These are phyloP conservation scores for Phengaris arion DNA, from an alignment of 2,888 invertebrate genomes.

Conservation along the genomic window DNA sequence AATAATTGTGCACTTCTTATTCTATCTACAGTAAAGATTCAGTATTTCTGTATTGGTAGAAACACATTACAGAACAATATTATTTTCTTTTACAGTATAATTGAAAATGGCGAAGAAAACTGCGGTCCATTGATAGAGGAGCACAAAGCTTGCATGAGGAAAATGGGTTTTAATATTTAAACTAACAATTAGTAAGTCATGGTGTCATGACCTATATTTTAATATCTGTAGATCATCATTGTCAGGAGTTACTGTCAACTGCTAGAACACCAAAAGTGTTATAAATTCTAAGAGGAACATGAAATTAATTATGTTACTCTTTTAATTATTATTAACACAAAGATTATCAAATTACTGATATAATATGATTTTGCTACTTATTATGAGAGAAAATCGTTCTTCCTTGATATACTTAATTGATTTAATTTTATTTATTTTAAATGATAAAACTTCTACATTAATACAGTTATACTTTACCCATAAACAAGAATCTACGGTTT, in stretches of 20 bases:
- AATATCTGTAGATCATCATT: background rate
- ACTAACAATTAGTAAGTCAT: conserved; percentile 28
- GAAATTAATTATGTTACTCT: no score
- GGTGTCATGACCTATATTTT: background rate
- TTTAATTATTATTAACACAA: no score
- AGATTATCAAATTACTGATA: no score
- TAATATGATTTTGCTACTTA: no score
- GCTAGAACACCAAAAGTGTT: background rate
- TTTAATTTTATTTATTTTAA: no score
- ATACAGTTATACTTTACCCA: no score
- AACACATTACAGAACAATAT: background rate
- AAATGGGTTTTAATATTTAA: conserved; percentile 97
- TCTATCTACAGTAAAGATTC: background rate
- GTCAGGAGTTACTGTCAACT: background rate
- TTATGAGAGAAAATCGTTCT: no score
- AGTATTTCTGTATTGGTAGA: background rate
- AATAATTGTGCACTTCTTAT: no score
- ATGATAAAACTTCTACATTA: no score
- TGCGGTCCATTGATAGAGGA: conserved; percentile 95
- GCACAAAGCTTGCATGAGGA: conserved; percentile 97
- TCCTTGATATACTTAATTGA: no score
- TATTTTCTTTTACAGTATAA: conserved; percentile 84
- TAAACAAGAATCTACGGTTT: no score
- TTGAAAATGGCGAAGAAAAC: conserved; percentile 94
- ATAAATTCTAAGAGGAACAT: background rate